Evolutionary conservation across 2,113 vertebrate species (phyloP), one percentile per base, ranked within the genome.

Genomic region (Oreochromis tanganicae): DNA sequence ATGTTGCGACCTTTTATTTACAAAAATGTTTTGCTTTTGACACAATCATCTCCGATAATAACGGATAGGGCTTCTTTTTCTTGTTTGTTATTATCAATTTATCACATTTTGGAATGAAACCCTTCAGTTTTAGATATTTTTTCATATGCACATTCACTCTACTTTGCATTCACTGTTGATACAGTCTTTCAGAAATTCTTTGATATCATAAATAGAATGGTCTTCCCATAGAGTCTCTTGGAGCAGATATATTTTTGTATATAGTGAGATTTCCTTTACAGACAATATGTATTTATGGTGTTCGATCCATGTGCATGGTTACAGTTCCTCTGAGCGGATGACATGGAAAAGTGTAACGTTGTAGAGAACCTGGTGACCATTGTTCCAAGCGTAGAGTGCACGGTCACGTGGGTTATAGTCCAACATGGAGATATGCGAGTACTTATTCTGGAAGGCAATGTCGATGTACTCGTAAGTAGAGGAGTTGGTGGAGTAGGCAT

Each of bases 381-480:
- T 99, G 96, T 99, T 99, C 99, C 99, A 99, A 73, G 98, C 98
- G 0, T 99, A 99, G 29, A 99, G 98, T 6, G 98, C 98, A 1
- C 98, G 97, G 95, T 99, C 99, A 87, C 97, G 98, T 59, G 98
- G 99, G 96, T 99, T 99, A 95, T 99, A 99, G 96, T 99, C 98
- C 97, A 99, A 92, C 99, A 99, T 99, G 94, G 98, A 99, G 96
- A 99, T 99, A 87, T 99, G 99, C 0, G 98, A 98, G 94, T 99
- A 99, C 91, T 98, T 98, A 95, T 99, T 99, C 92, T 99, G 97
- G 94, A 99, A 98, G 36, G 97, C 97, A 93, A 99, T 98, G 94
- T 99, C 98, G 14, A 99, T 98, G 95, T 99, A 99, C 94, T 99
- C 99, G 0, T 99, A 99, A 52, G 97, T 98, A 29, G 99, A 99